Evolutionary conservation across 2,888 invertebrate genomes (phyloP), one percentile per base, ranked within the genome.

Genomic region (Geophilus truncorum): DNA sequence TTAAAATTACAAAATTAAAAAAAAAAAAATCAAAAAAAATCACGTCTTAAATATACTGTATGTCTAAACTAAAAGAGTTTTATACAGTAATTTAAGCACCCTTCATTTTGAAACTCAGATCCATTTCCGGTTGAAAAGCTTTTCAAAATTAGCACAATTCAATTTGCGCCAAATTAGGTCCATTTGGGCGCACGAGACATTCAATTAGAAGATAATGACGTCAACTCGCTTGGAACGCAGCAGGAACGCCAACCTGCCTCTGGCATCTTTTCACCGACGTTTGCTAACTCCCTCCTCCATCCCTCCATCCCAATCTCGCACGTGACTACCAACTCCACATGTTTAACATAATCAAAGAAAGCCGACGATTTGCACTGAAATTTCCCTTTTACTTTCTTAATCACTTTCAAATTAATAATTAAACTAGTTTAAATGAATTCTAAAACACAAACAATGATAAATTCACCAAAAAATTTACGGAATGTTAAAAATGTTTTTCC

Each of bases 81-180:
- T 45, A 12, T n/a, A 6, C 40, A 15, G 40, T 40, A 57, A 23
- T 57, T 57, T 57, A 23, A 57, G 57, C 18, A 12, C 23, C 21
- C 23, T 23, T 57, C 57, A 57, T 57, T 40, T 57, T 57, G 57
- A 57, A 57, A 57, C 21, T 18, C 57, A 21, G 57, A 18, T 57
- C 57, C 57, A 57, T 57, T 57, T 57, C 57, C 57, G 57, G 57
- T 57, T 57, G 57, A 57, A 57, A 57, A 57, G 57, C 57, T 57
- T 57, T 57, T 57, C 57, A 57, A 57, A 57, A 57, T 57, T 57
- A 57, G 57, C 57, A 57, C 57, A 57, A 57, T 57, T 57, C 57
- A 57, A 57, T 57, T 57, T 57, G 57, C 57, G 57, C 57, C 57
- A 57, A 57, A 57, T 57, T 57, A 57, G 57, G 57, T 57, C 57